Evolutionary conservation across 2,113 vertebrate genomes (phyloP).

Genomic region (Poecile atricapillus): DNA sequence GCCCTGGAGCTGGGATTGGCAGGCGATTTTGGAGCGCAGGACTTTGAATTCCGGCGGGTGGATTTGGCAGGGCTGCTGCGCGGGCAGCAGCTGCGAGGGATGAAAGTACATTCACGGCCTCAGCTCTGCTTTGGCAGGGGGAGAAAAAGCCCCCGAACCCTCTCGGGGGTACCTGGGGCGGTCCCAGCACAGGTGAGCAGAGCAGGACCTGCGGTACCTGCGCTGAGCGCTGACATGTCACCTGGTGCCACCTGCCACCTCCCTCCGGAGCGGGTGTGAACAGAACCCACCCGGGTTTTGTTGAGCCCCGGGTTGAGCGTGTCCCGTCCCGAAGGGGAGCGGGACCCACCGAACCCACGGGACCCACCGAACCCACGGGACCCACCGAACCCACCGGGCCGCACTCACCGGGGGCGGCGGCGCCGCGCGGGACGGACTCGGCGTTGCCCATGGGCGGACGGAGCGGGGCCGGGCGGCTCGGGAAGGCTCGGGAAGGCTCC

Average conservation of each 20-base stretch:
- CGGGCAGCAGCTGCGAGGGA: background rate
- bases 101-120: background rate
- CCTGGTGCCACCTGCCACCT: background rate
- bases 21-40: background rate
- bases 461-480: background rate
- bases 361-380: background rate
- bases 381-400: background rate
- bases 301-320: background rate
- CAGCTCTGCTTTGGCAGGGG: rapidly evolving
- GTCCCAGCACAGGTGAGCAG: rapidly evolving
- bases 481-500: no score
- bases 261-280: no score
- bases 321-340: background rate
- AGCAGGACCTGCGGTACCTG: rapidly evolving
- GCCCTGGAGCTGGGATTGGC: background rate
- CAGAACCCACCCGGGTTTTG: no score
- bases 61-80: background rate
- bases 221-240: rapidly evolving
- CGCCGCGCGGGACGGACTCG: slow-evolving; percentile 13
- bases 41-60: slow-evolving; percentile 12
- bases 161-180: rapidly evolving
- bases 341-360: background rate
- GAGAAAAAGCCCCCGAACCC: rapidly evolving
- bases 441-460: slow-evolving; percentile 37
- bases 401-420: background rate